Evolutionary conservation across 2,113 vertebrate species (phyloP).

Genomic region (Brienomyrus brachyistius): DNA sequence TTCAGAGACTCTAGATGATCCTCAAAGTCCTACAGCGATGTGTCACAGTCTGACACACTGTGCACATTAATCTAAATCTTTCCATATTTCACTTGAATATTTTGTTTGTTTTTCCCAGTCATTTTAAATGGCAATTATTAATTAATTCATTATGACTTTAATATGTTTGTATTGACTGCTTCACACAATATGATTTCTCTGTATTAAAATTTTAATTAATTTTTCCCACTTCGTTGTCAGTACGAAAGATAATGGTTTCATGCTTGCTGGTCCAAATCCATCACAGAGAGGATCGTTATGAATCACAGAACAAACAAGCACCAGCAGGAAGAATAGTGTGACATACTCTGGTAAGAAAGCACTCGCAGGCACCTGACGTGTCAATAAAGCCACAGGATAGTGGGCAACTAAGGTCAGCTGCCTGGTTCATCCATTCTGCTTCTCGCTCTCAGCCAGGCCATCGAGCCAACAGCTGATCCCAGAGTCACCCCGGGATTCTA

Average conservation of each 20-base stretch:
- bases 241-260: neutral
- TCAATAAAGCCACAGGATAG: neutral
- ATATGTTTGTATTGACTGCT: neutral
- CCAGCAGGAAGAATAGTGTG: neutral
- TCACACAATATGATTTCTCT: neutral
- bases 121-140: neutral
- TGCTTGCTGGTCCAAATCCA: neutral
- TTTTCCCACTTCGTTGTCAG: neutral
- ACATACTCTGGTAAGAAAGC: neutral
- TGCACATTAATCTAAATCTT: neutral
- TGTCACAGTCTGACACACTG: neutral
- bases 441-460: neutral
- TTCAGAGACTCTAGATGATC: neutral
- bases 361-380: neutral
- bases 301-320: neutral
- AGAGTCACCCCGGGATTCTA: neutral
- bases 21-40: neutral
- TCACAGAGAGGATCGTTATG: neutral
- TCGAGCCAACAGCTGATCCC: neutral
- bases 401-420: neutral
- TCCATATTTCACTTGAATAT: conserved; percentile 1
- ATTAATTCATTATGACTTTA: neutral
- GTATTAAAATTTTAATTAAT: neutral
- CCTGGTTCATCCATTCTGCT: neutral
- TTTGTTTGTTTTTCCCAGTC: neutral